Percentiles rank a stretch among this genome's conserved stretches.
These are phyloP conservation scores for Mycteria americana DNA, from an alignment of 2,797 vertebrate species.

Conservation along the genomic window DNA sequence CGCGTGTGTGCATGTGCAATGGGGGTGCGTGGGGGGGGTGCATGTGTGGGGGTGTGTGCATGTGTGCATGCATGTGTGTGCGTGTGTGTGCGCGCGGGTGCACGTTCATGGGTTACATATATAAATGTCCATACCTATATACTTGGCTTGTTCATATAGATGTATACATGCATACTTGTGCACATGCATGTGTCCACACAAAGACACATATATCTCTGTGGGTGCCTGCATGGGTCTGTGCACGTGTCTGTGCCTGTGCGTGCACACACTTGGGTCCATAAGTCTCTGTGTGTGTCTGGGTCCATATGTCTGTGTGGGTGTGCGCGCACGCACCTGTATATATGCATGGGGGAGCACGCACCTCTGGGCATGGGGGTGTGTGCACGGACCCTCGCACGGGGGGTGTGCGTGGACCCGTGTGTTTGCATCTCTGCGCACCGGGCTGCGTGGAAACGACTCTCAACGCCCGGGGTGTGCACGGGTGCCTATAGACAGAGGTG, in stretches of 20 bases:
- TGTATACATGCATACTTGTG: rapidly evolving
- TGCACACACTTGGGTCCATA: no score
- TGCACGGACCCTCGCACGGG: rapidly evolving
- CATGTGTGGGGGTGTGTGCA: no score
- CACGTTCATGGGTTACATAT: rapidly evolving
- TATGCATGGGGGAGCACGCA: background rate
- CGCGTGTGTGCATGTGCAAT: no score
- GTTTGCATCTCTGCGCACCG: rapidly evolving
- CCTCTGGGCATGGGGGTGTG: rapidly evolving
- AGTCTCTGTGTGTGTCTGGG: no score
- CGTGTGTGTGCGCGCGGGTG: no score
- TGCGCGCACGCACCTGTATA: rapidly evolving
- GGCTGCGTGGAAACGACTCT: background rate
- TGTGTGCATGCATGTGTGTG: no score
- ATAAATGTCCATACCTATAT: rapidly evolving
- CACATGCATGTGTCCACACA: rapidly evolving
- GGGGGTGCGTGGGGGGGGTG: no score
- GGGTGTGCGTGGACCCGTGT: rapidly evolving
- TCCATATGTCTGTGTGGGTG: background rate
- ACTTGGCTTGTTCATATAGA: rapidly evolving
- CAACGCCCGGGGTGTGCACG: rapidly evolving
- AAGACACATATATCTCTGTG: rapidly evolving
- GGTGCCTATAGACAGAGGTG: background rate
- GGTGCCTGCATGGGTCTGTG: background rate
- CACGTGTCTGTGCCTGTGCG: rapidly evolving